Evolutionary conservation across 1,140 invertebrate species (phyloP).

Genomic region (Myzus persicae): DNA sequence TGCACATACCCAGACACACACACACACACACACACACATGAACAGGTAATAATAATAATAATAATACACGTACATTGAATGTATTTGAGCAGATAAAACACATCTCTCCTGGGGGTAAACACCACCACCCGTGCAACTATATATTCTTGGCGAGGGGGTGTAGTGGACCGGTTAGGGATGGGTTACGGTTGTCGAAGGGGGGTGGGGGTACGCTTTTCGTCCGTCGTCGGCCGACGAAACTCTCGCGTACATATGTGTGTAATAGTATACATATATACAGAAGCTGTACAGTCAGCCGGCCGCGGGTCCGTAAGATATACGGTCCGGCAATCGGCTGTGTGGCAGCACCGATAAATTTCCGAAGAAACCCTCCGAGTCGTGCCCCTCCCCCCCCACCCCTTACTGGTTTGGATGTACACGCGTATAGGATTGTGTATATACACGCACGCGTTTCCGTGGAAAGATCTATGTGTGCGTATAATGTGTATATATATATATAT

Average conservation of each 20-base stretch:
- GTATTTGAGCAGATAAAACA: neutral
- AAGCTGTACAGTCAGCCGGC: neutral
- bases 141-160: neutral
- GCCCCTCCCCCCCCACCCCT: no score
- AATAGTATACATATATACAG: neutral
- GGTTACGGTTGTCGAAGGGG: neutral
- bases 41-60: neutral
- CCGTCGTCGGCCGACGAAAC: neutral
- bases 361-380: neutral
- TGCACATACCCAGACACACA: no score
- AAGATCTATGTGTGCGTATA: neutral
- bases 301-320: neutral
- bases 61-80: neutral
- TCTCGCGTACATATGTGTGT: neutral
- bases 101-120: neutral
- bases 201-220: neutral
- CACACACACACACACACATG: no score
- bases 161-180: neutral
- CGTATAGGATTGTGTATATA: neutral
- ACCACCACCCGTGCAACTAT: neutral
- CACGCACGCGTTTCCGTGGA: neutral
- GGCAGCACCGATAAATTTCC: slow-evolving; percentile 48
- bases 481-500: neutral
- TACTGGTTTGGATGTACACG: neutral
- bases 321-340: neutral